phyloP scores from a whole-genome alignment of 1,140 invertebrate genomes.

The Bombus pascuorum region DNA sequence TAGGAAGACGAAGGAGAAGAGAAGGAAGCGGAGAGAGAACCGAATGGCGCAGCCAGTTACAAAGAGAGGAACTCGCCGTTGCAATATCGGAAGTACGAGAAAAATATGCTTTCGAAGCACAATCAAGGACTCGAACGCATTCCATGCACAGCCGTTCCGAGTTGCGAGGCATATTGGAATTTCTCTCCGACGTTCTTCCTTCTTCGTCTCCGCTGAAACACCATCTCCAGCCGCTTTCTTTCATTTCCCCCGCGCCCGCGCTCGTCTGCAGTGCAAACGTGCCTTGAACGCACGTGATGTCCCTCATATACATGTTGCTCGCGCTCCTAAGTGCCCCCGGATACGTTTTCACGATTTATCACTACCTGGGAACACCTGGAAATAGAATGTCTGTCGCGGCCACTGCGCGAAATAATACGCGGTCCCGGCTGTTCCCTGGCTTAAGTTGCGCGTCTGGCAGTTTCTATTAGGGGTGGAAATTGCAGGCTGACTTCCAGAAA shows the following conservation, averaged over 20 bases:
- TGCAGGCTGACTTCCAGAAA: no score
- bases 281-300: slow-evolving; percentile 58
- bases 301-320: slow-evolving; percentile 53
- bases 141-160: slow-evolving; percentile 72
- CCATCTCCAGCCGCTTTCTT: background rate
- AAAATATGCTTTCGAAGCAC: slow-evolving; percentile 76
- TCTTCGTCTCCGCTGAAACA: background rate
- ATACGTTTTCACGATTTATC: slow-evolving; percentile 60
- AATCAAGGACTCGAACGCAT: slow-evolving; percentile 76
- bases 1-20: background rate
- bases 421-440: background rate
- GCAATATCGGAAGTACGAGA: slow-evolving; percentile 72
- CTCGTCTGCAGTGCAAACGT: slow-evolving; percentile 55
- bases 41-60: slow-evolving; percentile 58
- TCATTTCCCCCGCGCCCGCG: slow-evolving; percentile 2
- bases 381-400: slow-evolving; percentile 46
- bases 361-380: slow-evolving; percentile 56
- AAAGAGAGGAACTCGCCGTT: slow-evolving; percentile 59
- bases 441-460: slow-evolving; percentile 6
- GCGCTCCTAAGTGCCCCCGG: slow-evolving; percentile 47
- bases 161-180: slow-evolving; percentile 76
- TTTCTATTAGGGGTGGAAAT: slow-evolving; percentile 7
- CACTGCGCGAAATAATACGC: slow-evolving; percentile 32
- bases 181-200: slow-evolving; percentile 66
- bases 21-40: slow-evolving; percentile 5